phyloP scores from a whole-genome alignment of 2,888 invertebrate genomes.

The Drosophila buzzatii region DNA sequence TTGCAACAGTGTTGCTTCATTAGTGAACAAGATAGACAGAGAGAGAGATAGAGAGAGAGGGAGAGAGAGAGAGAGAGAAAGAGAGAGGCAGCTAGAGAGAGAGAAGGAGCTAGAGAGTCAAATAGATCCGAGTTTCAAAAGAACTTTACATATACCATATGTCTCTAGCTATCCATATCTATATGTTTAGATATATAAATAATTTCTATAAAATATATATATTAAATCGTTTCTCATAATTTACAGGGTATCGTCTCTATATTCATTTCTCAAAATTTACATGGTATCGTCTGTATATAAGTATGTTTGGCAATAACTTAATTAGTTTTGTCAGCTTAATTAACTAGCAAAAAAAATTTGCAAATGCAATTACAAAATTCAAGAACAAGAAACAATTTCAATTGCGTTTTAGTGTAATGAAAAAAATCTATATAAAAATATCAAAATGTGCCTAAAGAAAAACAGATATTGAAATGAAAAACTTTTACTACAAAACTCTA shows the following conservation, averaged over 20 bases:
- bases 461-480: neutral
- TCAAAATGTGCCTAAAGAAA: neutral
- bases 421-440: neutral
- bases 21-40: neutral
- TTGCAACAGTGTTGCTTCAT: too few relatives aligned
- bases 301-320: neutral
- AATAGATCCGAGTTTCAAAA: too few relatives aligned
- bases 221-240: too few relatives aligned
- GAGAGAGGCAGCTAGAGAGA: neutral
- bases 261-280: neutral
- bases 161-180: too few relatives aligned
- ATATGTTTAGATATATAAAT: too few relatives aligned
- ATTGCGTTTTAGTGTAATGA: neutral
- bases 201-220: neutral
- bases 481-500: too few relatives aligned
- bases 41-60: neutral
- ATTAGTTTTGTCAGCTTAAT: slow-evolving; percentile 18
- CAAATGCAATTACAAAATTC: neutral
- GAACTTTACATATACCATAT: too few relatives aligned
- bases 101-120: too few relatives aligned
- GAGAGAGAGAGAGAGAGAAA: neutral
- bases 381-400: neutral
- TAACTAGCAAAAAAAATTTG: neutral
- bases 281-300: neutral
- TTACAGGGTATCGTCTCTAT: too few relatives aligned